Base-by-base conservation (phyloP, 2,113 vertebrate genomes). In the Gila orcuttii region DNA sequence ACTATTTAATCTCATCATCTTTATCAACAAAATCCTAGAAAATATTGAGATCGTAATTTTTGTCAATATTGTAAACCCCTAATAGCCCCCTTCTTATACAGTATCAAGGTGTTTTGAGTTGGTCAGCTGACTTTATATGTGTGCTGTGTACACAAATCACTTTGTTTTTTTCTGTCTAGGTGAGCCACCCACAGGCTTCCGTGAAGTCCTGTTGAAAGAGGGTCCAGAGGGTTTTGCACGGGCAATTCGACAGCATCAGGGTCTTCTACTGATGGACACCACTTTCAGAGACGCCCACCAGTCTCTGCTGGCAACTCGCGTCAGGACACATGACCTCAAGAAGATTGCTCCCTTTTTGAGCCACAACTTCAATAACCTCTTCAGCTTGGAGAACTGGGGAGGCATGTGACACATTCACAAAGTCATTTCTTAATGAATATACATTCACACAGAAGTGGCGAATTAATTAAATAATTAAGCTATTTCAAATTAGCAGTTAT, bases 251-350 rank as follows among this genome's bases (percentile, higher is more conserved):
- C 87, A 89, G 3, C 97, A 97, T 89, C 84, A 85, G 55, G 97
- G 97, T n/a, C 93, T 98, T 85, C 91, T 98, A 55, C 93, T 98
- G 1, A 98, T 97, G 96, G 97, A 98, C 92, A 98, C 97, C 5
- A 98, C 97, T 31, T 98, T 97, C 93, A 94, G 97, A 28, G 97
- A 98, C 0, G 97, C 97, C 75, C 97, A 98, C 93, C 97, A 98
- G 92, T 98, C 97, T 0, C 94, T 98, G 36, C 93, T 98, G 90
- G 97, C 97, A 55, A 98, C 97, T 0, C 95, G 97, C 0, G 97
- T 98, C 36, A 95, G 97, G 19, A 98, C 97, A 31, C 96, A 97
- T 0, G 97, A 98, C 91, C 96, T 98, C 55, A 98, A 98, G 88
- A 94, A 91, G 90, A 96, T 98, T 42, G 92, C 97, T 0, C 97